These are phyloP conservation scores for Oryzias javanicus DNA, from an alignment of 2,113 vertebrate species.

Conservation along the genomic window DNA sequence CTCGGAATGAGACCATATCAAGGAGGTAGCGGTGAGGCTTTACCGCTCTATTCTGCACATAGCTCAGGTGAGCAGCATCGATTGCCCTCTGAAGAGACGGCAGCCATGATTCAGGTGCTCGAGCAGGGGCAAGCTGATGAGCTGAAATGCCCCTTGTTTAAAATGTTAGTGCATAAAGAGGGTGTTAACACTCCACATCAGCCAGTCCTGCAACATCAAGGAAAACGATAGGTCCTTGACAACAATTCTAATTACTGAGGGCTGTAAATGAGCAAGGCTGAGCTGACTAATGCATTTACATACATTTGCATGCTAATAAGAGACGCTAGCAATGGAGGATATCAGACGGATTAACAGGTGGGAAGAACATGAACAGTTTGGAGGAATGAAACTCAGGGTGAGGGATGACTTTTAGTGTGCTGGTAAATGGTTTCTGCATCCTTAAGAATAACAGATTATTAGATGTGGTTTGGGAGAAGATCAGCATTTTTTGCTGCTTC, in stretches of 20 bases:
- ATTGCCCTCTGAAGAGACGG: slow-evolving; percentile 48
- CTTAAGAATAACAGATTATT: slow-evolving; percentile 22
- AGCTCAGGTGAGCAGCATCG: slow-evolving; percentile 41
- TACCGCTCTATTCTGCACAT: slow-evolving; percentile 23
- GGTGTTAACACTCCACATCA: slow-evolving; percentile 13
- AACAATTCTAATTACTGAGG: slow-evolving; percentile 56
- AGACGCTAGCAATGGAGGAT: slow-evolving; percentile 44
- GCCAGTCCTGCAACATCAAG: slow-evolving; percentile 34
- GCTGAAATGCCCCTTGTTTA: slow-evolving; percentile 30
- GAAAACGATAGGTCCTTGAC: slow-evolving; percentile 50
- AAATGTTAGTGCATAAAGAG: slow-evolving; percentile 31
- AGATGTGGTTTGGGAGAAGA: slow-evolving; percentile 26
- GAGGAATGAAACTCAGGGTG: slow-evolving; percentile 1
- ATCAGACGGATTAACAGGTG: slow-evolving; percentile 42
- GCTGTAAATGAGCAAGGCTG: slow-evolving; percentile 52
- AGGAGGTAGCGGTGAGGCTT: slow-evolving; percentile 6
- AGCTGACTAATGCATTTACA: slow-evolving; percentile 64
- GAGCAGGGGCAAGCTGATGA: slow-evolving; percentile 13
- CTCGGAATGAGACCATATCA: slow-evolving; percentile 54
- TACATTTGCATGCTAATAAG: slow-evolving; percentile 73
- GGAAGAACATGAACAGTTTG: not conserved
- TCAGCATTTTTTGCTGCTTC: slow-evolving; percentile 43
- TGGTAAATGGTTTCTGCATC: not conserved
- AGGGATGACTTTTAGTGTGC: slow-evolving; percentile 4
- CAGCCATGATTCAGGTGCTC: slow-evolving; percentile 53